Percentiles rank a stretch among this genome's conserved stretches.
Conservation (phyloP, 2,797 vertebrate genomes). For the Clarias platycephalus region DNA sequence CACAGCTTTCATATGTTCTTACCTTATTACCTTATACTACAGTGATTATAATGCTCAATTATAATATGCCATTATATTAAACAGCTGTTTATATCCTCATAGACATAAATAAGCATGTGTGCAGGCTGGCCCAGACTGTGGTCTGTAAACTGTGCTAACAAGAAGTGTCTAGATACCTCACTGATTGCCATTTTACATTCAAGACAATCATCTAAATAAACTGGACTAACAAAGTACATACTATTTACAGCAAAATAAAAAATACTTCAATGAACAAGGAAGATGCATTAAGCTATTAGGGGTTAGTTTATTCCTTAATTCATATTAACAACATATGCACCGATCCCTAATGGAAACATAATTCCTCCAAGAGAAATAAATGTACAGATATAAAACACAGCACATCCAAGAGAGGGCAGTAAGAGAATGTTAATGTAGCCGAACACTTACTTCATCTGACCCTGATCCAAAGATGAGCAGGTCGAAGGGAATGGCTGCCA, state of each 20-base stretch:
- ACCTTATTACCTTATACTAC: background rate
- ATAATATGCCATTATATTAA: background rate
- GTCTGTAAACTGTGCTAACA: background rate
- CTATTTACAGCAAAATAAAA: background rate
- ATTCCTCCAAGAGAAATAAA: background rate
- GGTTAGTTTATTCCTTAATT: background rate
- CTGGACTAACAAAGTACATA: background rate
- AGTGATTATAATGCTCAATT: background rate
- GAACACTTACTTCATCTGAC: conserved; percentile 92
- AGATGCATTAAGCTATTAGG: background rate
- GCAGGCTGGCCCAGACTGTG: background rate
- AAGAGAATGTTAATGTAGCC: conserved; percentile 1
- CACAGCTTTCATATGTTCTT: background rate
- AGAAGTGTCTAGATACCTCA: background rate
- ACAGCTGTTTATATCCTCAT: background rate
- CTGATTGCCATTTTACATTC: background rate
- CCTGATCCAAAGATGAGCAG: conserved; percentile 99
- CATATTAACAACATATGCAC: background rate
- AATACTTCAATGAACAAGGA: background rate
- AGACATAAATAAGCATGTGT: background rate
- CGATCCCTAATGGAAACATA: background rate
- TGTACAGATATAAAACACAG: background rate
- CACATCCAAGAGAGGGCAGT: background rate
- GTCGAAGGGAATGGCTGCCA: conserved; percentile 98
- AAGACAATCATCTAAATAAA: background rate